Percentiles rank a stretch among this genome's conserved stretches.
These are phyloP conservation scores for Piliocolobus tephrosceles DNA, from an alignment of 2,113 vertebrate genomes.

Conservation along the genomic window DNA sequence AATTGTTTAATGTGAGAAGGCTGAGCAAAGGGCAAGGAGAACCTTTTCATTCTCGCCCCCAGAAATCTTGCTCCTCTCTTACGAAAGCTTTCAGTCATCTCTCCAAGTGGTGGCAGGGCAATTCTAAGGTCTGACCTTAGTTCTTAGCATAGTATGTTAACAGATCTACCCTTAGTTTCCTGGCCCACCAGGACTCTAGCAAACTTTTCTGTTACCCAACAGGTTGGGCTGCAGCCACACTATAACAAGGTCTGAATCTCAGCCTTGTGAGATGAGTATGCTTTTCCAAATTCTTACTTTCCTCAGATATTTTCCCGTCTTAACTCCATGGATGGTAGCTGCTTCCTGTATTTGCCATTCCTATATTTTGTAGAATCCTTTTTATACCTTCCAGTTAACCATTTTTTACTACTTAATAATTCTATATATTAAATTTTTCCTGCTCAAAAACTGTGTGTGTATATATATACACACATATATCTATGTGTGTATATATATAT, in stretches of 20 bases:
- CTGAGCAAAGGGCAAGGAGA: not conserved
- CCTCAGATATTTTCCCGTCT: not conserved
- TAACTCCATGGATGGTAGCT: not conserved
- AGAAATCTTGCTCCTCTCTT: not conserved
- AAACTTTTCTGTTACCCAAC: not conserved
- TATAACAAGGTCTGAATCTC: not conserved
- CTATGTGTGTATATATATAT: too few relatives aligned
- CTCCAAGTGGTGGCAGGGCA: not conserved
- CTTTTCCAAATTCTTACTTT: not conserved
- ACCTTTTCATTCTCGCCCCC: not conserved
- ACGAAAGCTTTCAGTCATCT: not conserved
- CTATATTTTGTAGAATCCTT: not conserved
- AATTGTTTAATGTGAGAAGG: not conserved
- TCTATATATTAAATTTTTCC: not conserved
- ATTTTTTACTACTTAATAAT: not conserved
- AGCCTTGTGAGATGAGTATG: too few relatives aligned
- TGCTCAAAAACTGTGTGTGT: not conserved
- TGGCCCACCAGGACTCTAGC: not conserved
- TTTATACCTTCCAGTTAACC: not conserved
- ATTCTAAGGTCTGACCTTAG: not conserved
- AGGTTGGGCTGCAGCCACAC: not conserved
- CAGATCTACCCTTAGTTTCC: not conserved
- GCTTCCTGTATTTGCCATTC: not conserved
- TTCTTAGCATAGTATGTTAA: not conserved
- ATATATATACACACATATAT: accelerated